phyloP scores from a whole-genome alignment of 2,888 invertebrate species.

The Geotrupes spiniger region DNA sequence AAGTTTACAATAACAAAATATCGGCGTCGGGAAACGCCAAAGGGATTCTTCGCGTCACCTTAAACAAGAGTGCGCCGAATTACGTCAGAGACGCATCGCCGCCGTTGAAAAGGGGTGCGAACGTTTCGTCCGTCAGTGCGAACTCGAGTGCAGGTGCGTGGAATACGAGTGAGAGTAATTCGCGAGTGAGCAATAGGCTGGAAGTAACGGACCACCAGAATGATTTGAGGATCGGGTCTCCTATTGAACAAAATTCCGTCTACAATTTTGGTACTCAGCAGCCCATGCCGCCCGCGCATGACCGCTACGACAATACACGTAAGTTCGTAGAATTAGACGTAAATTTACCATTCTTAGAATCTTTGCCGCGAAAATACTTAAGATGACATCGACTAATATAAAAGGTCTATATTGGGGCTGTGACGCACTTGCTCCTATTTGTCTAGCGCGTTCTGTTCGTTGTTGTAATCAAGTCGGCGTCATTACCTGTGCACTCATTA shows the following conservation, averaged over 20 bases:
- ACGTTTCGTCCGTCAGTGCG: slow-evolving; percentile 10
- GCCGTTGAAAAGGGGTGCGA: slow-evolving; percentile 5
- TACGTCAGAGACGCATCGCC: not conserved
- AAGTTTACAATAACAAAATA: not conserved
- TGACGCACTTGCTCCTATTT: slow-evolving; percentile 30
- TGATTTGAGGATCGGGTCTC: slow-evolving; percentile 22
- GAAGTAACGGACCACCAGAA: slow-evolving; percentile 23
- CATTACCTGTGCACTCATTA: slow-evolving; percentile 33
- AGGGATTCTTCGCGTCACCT: too few relatives aligned
- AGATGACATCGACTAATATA: slow-evolving; percentile 19
- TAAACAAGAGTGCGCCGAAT: too few relatives aligned
- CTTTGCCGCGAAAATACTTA: too few relatives aligned
- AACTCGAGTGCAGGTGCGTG: slow-evolving; percentile 24
- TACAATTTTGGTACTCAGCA: slow-evolving; percentile 28
- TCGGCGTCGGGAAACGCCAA: too few relatives aligned
- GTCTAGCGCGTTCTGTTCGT: slow-evolving; percentile 32
- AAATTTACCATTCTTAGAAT: too few relatives aligned
- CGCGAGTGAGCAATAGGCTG: slow-evolving; percentile 26
- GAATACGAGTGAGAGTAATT: slow-evolving; percentile 26
- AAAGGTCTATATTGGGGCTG: slow-evolving; percentile 29
- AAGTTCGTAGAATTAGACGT: slow-evolving; percentile 28
- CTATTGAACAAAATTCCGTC: slow-evolving; percentile 18
- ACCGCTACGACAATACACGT: slow-evolving; percentile 44
- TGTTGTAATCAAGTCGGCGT: slow-evolving; percentile 33
- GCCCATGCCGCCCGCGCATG: slow-evolving; percentile 46